phyloP scores from a whole-genome alignment of 2,888 invertebrate genomes.

The Trissolcus brochymenae region DNA sequence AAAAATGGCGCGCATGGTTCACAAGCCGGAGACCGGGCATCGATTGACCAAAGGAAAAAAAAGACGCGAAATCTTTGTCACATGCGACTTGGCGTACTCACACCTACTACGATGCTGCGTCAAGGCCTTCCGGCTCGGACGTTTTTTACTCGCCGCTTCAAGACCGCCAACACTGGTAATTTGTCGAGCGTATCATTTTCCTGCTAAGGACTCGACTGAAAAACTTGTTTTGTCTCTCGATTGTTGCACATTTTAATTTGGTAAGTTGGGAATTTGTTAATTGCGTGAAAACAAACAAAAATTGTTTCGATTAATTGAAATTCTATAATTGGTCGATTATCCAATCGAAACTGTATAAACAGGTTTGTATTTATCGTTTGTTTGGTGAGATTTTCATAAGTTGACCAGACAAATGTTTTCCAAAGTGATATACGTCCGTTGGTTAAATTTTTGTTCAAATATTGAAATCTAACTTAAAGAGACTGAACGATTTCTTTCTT shows the following conservation, averaged over 20 bases:
- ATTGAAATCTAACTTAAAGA: too few species aligned
- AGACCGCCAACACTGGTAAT: constrained; percentile 11
- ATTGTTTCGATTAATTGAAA: too few species aligned
- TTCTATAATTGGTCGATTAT: too few species aligned
- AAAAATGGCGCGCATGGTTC: too few species aligned
- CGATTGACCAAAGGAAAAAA: constrained; percentile 22
- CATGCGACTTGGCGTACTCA: constrained; percentile 33
- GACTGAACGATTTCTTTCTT: too few species aligned
- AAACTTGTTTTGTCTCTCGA: constrained; percentile 20
- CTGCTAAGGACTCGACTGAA: constrained; percentile 15
- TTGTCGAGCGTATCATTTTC: constrained; percentile 32
- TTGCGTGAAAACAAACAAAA: neutral
- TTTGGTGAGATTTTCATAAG: too few species aligned
- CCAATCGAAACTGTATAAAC: too few species aligned
- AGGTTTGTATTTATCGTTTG: too few species aligned
- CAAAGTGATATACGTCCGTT: too few species aligned
- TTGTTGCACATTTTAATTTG: neutral
- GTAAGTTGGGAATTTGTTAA: neutral
- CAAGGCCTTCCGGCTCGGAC: constrained; percentile 34
- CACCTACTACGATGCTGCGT: constrained; percentile 39
- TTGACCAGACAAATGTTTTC: too few species aligned
- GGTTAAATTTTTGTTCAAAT: too few species aligned
- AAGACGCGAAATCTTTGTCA: constrained; percentile 39
- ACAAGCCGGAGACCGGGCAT: neutral
- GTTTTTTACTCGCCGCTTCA: constrained; percentile 21